Evolutionary conservation across 1,140 invertebrate species (phyloP), one percentile per base, ranked within the genome.

Genomic region (Heterodera carotae): DNA sequence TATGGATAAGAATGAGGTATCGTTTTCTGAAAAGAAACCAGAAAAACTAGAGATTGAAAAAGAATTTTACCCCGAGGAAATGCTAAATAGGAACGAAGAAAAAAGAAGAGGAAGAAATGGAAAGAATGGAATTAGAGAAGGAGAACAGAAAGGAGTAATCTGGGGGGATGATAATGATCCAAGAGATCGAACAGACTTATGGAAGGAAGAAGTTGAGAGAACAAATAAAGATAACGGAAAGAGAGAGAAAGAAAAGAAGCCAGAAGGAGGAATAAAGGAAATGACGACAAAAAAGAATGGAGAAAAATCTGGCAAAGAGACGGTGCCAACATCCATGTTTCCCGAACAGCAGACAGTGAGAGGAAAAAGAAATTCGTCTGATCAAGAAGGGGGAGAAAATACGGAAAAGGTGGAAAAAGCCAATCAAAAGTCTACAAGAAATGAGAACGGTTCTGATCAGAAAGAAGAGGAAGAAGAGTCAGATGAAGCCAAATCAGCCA

Each of bases 341-440:
- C 48, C 48, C 22, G 48, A 56, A 4, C 48, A 56, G 18, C 43
- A 22, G 18, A 70, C 4, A 31, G 59, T 25, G 36, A 48, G n/a
- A 71, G n/a, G 2, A n/a, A 71, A 31, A 22, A 71, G n/a, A 4
- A 48, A 43, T 39, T 31, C 8, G 15, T 18, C 48, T 69, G 78
- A 73, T 59, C 66, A 80, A 36, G 60, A 70, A 15, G 64, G 73
- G 12, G 66, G 75, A 29, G 39, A 56, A 6, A 43, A 43, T 43
- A 43, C 7, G 7, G 39, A 10, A 43, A 43, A 43, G 36, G 10
- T 39, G 39, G 39, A 43, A 43, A 39, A 43, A 12, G 6, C 39
- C 12, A 12, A 43, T 43, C 39, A 43, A 34, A 75, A 60, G 33
- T 27, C 33, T 1, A 10, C 7, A 31, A 60, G n/a, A n/a, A 75